These are phyloP conservation scores for Frankliniella intonsa DNA, from an alignment of 2,888 invertebrate genomes.

Conservation along the genomic window DNA sequence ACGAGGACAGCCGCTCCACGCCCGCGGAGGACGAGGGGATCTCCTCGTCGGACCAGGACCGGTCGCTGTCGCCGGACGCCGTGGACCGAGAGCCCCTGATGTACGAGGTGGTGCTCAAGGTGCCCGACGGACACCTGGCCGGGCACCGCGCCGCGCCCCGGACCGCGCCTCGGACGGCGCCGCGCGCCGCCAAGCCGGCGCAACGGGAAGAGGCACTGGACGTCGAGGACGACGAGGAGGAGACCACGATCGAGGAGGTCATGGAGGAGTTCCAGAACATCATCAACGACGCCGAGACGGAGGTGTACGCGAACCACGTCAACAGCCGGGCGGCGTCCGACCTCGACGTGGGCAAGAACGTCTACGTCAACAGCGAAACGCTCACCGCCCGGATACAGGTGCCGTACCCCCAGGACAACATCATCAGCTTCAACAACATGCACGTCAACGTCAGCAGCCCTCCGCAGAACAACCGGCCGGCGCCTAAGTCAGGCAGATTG, in stretches of 20 bases:
- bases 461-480: background rate
- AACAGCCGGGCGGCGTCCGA: slow-evolving; percentile 33
- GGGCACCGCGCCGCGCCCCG: slow-evolving; percentile 23
- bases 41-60: slow-evolving; percentile 66
- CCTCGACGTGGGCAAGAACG: slow-evolving; percentile 42
- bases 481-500: background rate
- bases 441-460: background rate
- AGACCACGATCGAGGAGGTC: slow-evolving; percentile 81
- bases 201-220: slow-evolving; percentile 35
- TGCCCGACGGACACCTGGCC: slow-evolving; percentile 53
- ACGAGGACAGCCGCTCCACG: slow-evolving; percentile 43
- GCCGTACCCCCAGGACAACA: slow-evolving; percentile 26
- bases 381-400: slow-evolving; percentile 30
- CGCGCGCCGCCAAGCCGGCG: slow-evolving; percentile 5
- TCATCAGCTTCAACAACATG: slow-evolving; percentile 9
- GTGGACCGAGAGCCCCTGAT: slow-evolving; percentile 57
- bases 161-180: slow-evolving; percentile 25
- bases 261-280: slow-evolving; percentile 81
- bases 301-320: slow-evolving; percentile 46
- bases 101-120: slow-evolving; percentile 60
- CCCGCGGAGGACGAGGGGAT: slow-evolving; percentile 86
- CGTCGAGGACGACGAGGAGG: slow-evolving; percentile 47
- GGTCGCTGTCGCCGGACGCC: slow-evolving; percentile 54
- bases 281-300: slow-evolving; percentile 76
- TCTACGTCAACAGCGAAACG: slow-evolving; percentile 45